phyloP scores from a whole-genome alignment of 2,797 vertebrate genomes.

The Diceros bicornis region DNA sequence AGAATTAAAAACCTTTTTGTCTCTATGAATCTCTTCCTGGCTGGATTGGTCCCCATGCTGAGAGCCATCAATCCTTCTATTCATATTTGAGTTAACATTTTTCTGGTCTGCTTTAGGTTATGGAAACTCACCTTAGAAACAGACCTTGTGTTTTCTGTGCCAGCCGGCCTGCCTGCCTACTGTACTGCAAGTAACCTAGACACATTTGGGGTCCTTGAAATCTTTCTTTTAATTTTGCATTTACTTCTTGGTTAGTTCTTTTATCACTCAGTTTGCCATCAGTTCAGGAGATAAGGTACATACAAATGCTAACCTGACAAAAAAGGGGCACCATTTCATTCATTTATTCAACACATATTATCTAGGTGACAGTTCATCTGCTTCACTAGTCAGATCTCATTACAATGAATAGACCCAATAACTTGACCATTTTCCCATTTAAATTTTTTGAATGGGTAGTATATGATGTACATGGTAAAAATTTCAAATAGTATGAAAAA shows the following conservation, averaged over 20 bases:
- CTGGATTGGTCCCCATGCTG: not conserved
- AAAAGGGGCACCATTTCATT: slow-evolving; percentile 14
- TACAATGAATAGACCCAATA: not conserved
- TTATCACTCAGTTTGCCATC: not conserved
- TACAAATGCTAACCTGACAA: not conserved
- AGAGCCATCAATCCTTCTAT: not conserved
- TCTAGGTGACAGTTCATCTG: not conserved
- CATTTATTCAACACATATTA: not conserved
- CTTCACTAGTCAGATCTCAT: slow-evolving; percentile 7
- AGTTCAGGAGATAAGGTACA: slow-evolving; percentile 14
- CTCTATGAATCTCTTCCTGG: slow-evolving; percentile 15
- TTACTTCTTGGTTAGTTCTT: slow-evolving; percentile 24
- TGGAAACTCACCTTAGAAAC: slow-evolving; percentile 41
- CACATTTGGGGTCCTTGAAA: not conserved
- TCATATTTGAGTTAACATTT: slow-evolving; percentile 37
- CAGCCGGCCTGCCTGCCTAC: not conserved
- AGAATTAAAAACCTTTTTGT: slow-evolving; percentile 37
- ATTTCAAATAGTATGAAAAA: not conserved
- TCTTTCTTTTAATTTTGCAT: not conserved
- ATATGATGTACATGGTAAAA: not conserved
- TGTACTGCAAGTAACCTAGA: not conserved
- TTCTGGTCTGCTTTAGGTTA: slow-evolving; percentile 26
- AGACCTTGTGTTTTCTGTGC: slow-evolving; percentile 6
- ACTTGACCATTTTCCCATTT: not conserved
- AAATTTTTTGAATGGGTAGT: not conserved